Evolutionary conservation across 2,113 vertebrate genomes (phyloP).

Genomic region (Hemibagrus wyckioides): DNA sequence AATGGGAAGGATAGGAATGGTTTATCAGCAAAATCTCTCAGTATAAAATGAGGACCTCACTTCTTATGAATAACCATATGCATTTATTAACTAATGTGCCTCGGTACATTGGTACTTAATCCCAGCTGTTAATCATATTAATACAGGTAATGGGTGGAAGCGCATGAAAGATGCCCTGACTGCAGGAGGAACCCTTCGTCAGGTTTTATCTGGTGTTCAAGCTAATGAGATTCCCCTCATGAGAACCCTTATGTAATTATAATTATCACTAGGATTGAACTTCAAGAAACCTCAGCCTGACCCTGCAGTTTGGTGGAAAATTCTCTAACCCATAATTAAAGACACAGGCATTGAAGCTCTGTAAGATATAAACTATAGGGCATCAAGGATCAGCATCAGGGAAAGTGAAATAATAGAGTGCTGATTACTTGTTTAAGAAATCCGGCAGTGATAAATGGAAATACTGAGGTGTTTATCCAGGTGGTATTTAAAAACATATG

Average conservation of each 20-base stretch:
- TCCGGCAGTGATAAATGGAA: conserved; percentile 7
- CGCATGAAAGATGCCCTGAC: conserved; percentile 50
- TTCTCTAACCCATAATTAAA: conserved; percentile 34
- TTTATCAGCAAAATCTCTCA: background rate
- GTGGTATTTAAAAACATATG: background rate
- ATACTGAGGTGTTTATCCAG: background rate
- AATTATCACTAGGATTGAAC: conserved; percentile 52
- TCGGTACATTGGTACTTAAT: conserved; percentile 26
- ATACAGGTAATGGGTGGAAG: conserved; percentile 48
- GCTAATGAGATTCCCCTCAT: conserved; percentile 54
- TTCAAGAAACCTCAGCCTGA: conserved; percentile 42
- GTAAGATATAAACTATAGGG: conserved; percentile 19
- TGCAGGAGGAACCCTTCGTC: conserved; percentile 35
- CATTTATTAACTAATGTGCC: conserved; percentile 2
- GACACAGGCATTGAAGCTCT: conserved; percentile 20
- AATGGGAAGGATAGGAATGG: background rate
- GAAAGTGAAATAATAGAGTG: conserved; percentile 25
- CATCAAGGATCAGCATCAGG: conserved; percentile 17
- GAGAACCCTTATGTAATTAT: conserved; percentile 52
- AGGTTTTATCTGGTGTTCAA: conserved; percentile 53
- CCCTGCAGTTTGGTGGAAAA: conserved; percentile 28
- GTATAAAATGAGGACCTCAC: background rate
- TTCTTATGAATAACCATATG: conserved; percentile 1
- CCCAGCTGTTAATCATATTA: conserved; percentile 49
- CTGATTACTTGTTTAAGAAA: background rate